Evolutionary conservation across 1,140 invertebrate genomes (phyloP), one percentile per base, ranked within the genome.

Genomic region (Drosophila parvula): DNA sequence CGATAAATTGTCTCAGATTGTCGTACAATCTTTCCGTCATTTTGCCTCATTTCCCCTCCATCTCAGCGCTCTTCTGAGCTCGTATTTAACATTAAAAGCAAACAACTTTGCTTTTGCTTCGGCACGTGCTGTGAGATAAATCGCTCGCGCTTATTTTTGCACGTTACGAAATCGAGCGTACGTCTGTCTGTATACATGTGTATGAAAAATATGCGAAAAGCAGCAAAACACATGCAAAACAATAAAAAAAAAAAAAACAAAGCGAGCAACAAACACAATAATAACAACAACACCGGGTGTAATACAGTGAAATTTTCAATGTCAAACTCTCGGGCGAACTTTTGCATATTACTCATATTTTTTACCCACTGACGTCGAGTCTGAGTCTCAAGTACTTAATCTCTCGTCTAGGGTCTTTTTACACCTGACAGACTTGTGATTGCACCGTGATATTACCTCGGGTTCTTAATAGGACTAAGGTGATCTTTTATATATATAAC

Each of bases 121-220:
- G 78, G 83, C 83, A 86, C 83, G 83, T 86, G 83, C 83, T 78
- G 67, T 67, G 57, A 62, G 76, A 86, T 88, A 88, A 86, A 68
- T 58, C 34, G 55, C 16, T 58, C 68, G 48, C 56, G 59, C 44
- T 56, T 61, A 77, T 43, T 75, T 86, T 71, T 70, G 55, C 79
- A 77, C 76, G 67, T 88, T 86, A 86, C 71, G 67, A 79, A 79
- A 79, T 82, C 71, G 74, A 70, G 74, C 53, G 27, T 59, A 12
- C 28, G n/a, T 43, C 41, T 50, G 45, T 70, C 34, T 18, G 18
- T 34, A 53, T 34, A 69, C 30, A 53, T 69, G 38, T 55, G 63
- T 68, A 69, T 47, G 34, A 14, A 18, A 34, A 69, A 22, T 68
- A 69, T 68, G 64, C 65, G 55, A 60, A 41, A 77, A 81, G 62